Percentiles rank a stretch among this genome's conserved stretches.
These are phyloP conservation scores for Drosophila borborema DNA, from an alignment of 2,888 invertebrate genomes.

Conservation along the genomic window DNA sequence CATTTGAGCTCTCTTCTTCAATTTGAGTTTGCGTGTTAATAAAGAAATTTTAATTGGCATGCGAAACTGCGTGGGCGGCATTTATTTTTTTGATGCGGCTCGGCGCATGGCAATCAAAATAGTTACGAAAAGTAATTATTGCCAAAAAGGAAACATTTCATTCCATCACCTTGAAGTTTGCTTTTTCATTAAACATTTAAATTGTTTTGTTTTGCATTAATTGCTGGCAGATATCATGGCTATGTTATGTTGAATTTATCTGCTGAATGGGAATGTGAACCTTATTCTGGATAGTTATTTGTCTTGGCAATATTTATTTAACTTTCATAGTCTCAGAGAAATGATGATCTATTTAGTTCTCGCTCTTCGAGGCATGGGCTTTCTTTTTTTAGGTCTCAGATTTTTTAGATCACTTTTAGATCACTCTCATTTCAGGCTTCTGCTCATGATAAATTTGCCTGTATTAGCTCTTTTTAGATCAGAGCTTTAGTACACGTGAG, in stretches of 20 bases:
- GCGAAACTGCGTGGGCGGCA: constrained; percentile 13
- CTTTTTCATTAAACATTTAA: neutral
- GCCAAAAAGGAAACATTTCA: constrained; percentile 1
- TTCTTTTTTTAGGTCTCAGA: neutral
- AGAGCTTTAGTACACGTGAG: no score
- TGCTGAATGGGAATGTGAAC: neutral
- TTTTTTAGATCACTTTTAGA: neutral
- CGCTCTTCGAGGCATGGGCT: neutral
- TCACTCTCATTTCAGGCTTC: neutral
- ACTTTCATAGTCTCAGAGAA: neutral
- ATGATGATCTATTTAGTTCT: neutral
- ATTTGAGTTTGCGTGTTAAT: constrained; percentile 40
- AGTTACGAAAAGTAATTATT: constrained; percentile 14
- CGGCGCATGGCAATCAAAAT: constrained; percentile 24
- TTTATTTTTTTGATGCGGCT: neutral
- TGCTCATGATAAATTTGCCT: neutral
- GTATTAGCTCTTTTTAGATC: no score
- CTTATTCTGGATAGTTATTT: neutral
- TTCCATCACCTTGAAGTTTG: neutral
- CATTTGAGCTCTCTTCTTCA: constrained; percentile 2
- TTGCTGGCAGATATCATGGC: no score
- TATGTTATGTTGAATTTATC: neutral
- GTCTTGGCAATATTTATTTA: neutral
- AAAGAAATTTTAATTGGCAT: constrained; percentile 45
- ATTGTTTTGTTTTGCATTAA: neutral